phyloP scores from a whole-genome alignment of 1,140 invertebrate species.

The Metopolophium dirhodum region DNA sequence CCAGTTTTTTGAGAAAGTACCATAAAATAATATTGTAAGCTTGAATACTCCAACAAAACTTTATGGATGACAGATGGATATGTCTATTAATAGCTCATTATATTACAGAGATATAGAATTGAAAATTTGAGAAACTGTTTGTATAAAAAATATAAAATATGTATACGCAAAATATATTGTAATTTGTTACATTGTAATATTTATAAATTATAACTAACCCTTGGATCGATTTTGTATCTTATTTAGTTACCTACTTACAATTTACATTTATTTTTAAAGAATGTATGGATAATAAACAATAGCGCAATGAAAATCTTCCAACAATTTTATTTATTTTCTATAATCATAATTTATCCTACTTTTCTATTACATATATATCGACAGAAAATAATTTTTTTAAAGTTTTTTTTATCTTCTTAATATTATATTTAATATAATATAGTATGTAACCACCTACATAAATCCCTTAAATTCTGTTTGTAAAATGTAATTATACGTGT shows the following conservation, averaged over 20 bases:
- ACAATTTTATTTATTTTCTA: neutral
- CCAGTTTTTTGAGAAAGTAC: no score
- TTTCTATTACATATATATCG: neutral
- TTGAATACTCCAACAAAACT: neutral
- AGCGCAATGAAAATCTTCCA: no score
- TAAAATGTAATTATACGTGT: neutral
- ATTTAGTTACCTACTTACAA: no score
- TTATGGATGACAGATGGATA: neutral
- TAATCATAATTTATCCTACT: neutral
- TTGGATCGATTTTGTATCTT: no score
- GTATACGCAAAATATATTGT: no score
- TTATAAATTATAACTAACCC: neutral
- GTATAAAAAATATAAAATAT: no score
- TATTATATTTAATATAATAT: neutral
- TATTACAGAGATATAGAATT: neutral
- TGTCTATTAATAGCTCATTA: neutral
- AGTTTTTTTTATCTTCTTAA: neutral
- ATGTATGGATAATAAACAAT: no score
- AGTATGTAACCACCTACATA: neutral
- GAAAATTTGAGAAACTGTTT: neutral
- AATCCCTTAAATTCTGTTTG: neutral
- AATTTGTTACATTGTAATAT: no score
- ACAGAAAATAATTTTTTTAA: neutral
- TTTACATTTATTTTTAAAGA: no score
- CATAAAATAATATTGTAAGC: no score